Base-by-base conservation (phyloP, 2,888 invertebrate genomes). In the Agriopis marginaria region DNA sequence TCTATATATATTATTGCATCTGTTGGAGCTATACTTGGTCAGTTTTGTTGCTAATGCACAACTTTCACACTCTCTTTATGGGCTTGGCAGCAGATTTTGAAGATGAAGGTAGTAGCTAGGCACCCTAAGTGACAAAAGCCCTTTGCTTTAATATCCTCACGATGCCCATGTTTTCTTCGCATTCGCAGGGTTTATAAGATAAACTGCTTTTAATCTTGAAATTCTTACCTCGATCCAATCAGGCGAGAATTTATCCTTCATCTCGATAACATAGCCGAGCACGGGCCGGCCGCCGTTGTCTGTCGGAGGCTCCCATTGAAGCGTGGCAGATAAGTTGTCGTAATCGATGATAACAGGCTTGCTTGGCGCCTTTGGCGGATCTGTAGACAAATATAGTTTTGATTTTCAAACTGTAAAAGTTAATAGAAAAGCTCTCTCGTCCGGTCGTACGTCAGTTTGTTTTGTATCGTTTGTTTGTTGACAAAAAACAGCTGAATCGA, bases 261-360 rank as follows among this genome's bases (percentile, higher is more conserved):
- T 97, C 92, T 98, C 98, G 72, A 99, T 95, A 59, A 98, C 96
- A 82, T 99, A 99, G 77, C 98, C 97, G 12, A 96, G 95, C 77
- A 99, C 97, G 0, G 98, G 98, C 72, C 98, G 96, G 44, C 99
- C 99, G 79, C 99, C 99, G 85, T 99, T 98, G 78, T 95, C 97
- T 50, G 96, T 96, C 0, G 99, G 99, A 65, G 97, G 97, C 72
- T 96, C 96, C 99, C 99, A 99, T 88, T 97, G 96, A 60, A 98
- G 94, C 3, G 97, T 97, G 0, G 97, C 99, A 77, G 98, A 98
- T 86, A 96, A 96, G 84, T 98, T 98, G 89, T 99, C 99, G 89
- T 98, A 99, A 85, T 99, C 99, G 73, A 96, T 96, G 78, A 98
- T 97, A 58, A 97, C 97, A 0, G 99, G 99, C 89, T 98, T 98